Base-by-base conservation (phyloP, 2,797 vertebrate genomes). In the Crenichthys baileyi region DNA sequence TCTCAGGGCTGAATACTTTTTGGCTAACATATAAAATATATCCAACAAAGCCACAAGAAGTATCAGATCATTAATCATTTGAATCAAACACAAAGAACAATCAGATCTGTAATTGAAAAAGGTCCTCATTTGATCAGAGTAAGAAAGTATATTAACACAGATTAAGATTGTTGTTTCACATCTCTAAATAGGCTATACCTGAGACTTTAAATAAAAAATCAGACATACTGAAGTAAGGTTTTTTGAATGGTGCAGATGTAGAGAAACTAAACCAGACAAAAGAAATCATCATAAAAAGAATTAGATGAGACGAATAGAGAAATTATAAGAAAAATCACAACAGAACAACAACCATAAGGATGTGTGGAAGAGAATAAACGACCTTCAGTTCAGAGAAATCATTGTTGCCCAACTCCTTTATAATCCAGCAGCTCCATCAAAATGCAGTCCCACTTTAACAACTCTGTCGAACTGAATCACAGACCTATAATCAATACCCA, bases 401-500 rank as follows among this genome's bases (percentile, higher is more conserved):
- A 56, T 4, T 36, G 9, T 71, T 72, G 53, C 53, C 39, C 16
- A 36, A 75, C 55, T 78, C 51, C 63, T 75, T 55, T 5, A 18
- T 78, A 70, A 26, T 44, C 29, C 1, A 1, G 44, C 74, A 75
- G 48, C 79, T 76, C 60, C 72, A 51, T 80, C 68, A 82, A 78
- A 82, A 79, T 72, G 80, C 85, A 68, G 7, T 79, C 72, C 75
- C 36, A 60, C 72, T 75, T 85, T 75, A 80, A 86, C 72, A 86
- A 83, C 70, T 81, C 70, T 78, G 71, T 80, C 75, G 72, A 63
- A 83, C 78, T 77, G 68, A 82, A 87, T 85, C 72, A 83, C 84
- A 75, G 41, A 58, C 20, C 39, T 0, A 18, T 63, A 83, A 91
- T 93, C 86, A 75, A 91, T 90, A 89, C 31, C 65, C 58, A 56